A percentile compares a stretch with the other conserved stretches of the same genome.
Evolutionary conservation across 2,113 vertebrate species (phyloP).

Genomic region (Microtus montanus): DNA sequence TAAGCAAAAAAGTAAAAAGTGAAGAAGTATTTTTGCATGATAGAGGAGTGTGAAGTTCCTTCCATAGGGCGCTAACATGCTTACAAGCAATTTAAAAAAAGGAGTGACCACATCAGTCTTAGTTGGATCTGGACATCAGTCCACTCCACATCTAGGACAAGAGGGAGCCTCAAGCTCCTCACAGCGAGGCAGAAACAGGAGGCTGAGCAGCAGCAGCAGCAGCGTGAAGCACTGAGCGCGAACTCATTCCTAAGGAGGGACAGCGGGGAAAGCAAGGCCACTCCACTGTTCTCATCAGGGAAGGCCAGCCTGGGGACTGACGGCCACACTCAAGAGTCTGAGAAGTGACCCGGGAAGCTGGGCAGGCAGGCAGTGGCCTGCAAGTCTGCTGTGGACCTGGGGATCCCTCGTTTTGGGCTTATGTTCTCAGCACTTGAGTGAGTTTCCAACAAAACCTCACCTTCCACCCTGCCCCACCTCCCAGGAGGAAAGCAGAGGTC

Average conservation of each 20-base stretch:
- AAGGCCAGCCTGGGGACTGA: neutral
- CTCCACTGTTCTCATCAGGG: neutral
- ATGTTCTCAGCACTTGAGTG: constrained; percentile 17
- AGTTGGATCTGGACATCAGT: constrained; percentile 34
- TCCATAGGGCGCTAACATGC: constrained; percentile 1
- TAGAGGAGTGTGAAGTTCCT: constrained; percentile 61
- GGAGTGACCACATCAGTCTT: constrained; percentile 21
- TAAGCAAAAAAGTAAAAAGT: constrained; percentile 63
- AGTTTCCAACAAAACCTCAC: constrained; percentile 9
- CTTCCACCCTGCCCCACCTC: neutral
- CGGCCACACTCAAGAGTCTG: neutral
- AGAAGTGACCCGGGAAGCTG: neutral
- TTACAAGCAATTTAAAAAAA: constrained; percentile 13
- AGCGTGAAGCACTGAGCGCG: neutral
- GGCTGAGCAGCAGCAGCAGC: neutral
- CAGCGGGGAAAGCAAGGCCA: neutral
- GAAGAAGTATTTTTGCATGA: neutral
- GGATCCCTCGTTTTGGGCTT: neutral
- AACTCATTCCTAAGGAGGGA: neutral
- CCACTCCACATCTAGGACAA: neutral
- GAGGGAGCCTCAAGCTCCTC: neutral
- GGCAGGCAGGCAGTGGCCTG: constrained; percentile 9
- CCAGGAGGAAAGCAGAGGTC: constrained; percentile 21
- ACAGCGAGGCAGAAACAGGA: neutral
- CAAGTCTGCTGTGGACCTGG: neutral